phyloP scores from a whole-genome alignment of 2,113 vertebrate species.

The Campylomormyrus tamandua region DNA sequence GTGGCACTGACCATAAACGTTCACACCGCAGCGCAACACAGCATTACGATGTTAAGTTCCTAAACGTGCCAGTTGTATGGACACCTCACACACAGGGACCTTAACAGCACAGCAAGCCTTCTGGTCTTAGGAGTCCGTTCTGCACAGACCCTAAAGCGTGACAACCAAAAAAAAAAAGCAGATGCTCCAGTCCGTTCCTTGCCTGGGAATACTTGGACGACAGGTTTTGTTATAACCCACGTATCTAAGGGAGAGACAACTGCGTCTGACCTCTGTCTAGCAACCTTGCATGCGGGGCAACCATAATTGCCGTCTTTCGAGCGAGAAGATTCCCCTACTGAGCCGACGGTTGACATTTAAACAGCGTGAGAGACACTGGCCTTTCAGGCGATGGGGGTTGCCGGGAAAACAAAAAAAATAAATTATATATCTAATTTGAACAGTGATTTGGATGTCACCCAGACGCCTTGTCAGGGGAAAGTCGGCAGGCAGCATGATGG shows the following conservation, averaged over 20 bases:
- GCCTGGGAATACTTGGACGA: background rate
- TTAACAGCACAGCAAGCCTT: background rate
- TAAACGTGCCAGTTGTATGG: background rate
- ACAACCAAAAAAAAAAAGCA: background rate
- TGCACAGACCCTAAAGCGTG: background rate
- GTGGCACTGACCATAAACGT: background rate
- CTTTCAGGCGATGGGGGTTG: background rate
- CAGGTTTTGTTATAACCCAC: background rate
- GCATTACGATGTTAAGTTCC: background rate
- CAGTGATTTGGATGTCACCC: background rate
- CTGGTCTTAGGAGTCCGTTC: background rate
- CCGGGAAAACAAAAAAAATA: background rate
- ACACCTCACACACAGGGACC: background rate
- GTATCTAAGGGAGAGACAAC: background rate
- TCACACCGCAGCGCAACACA: background rate
- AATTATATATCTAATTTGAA: background rate
- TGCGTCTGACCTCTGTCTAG: conserved; percentile 1
- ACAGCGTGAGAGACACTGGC: background rate
- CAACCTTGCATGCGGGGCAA: background rate
- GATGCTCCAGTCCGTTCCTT: background rate
- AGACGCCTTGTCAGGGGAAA: background rate
- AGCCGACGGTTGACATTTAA: background rate
- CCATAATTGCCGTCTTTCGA: background rate
- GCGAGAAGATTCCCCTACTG: background rate
- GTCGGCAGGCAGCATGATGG: background rate